phyloP scores from a whole-genome alignment of 2,888 invertebrate genomes.

The Holacanthella duospinosa region DNA sequence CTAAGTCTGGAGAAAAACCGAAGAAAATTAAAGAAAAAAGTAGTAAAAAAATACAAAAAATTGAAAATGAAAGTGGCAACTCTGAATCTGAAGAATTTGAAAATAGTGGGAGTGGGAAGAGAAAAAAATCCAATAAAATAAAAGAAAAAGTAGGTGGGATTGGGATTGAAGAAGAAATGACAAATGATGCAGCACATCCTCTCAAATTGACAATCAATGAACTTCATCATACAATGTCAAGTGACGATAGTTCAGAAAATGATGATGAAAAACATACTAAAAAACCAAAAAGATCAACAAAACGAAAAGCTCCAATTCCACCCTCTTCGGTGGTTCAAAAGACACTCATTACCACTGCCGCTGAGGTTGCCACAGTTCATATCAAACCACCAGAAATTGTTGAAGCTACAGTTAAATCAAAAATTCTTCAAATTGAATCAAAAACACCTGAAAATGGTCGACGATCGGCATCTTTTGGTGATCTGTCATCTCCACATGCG shows the following conservation, averaged over 20 bases:
- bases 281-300: conserved; percentile 32
- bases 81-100: no score
- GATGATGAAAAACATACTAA: conserved; percentile 26
- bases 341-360: not conserved
- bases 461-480: conserved; percentile 68
- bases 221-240: conserved; percentile 12
- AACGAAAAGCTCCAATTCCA: conserved; percentile 38
- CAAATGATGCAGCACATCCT: conserved; percentile 19
- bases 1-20: no score
- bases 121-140: conserved; percentile 11
- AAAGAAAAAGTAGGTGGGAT: conserved; percentile 19
- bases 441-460: conserved; percentile 49
- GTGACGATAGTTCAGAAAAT: conserved; percentile 14
- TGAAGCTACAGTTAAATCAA: conserved; percentile 16
- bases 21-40: no score
- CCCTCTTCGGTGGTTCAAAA: conserved; percentile 15
- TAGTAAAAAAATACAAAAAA: conserved; percentile 2
- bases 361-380: conserved; percentile 19
- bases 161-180: conserved; percentile 14
- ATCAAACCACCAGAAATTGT: conserved; percentile 8
- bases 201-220: conserved; percentile 19
- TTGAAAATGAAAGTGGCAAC: no score
- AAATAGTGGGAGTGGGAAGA: not conserved
- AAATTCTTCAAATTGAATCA: conserved; percentile 5
- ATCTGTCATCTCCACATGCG: conserved; percentile 49